Base-by-base conservation (phyloP, 1,140 invertebrate species). In the Andrena cerasifolii region DNA sequence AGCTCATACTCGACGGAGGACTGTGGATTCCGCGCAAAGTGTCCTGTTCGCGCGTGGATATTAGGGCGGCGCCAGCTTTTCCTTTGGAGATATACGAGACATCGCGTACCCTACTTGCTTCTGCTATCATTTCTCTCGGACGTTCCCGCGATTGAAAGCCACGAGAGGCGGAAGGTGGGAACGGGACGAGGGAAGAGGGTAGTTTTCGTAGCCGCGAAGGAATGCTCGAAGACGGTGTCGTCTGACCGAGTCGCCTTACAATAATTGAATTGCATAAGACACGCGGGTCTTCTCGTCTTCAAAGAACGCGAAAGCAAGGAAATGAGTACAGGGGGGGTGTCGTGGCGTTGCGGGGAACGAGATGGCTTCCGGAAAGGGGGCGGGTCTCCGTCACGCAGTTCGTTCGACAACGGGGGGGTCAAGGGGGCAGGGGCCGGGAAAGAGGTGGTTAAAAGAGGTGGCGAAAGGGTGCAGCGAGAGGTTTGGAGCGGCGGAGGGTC, bases 241-340 rank as follows among this genome's bases (percentile, higher is more conserved):
- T 61, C 70, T 76, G 53, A 47, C 70, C 16, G 84, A 85, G 86
- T 88, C 86, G 77, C 86, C 88, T 89, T 87, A 86, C 78, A 87
- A 89, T 89, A 88, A 91, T 91, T 90, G 86, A 91, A 91, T 89
- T 88, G 86, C 88, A 87, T 85, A 85, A 83, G 83, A 86, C 84
- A 88, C 88, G 89, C 89, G 89, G 88, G 82, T 86, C 86, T 90
- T 87, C 85, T 81, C 83, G 84, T 83, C 86, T 90, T 89, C 85
- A 89, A 87, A 88, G 83, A 87, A 86, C 79, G 82, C 62, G 83
- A 87, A 86, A 78, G 82, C 62, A 86, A 86, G 88, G 89, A 89
- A 90, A 89, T 87, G 87, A 85, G 73, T 81, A 78, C 79, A 86
- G 33, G 33, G 43, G 26, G 26, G 62, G 49, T 21, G 21, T 82